A percentile compares a stretch with the other conserved stretches of the same genome.
These are phyloP conservation scores for Troilus luridus DNA, from an alignment of 2,888 invertebrate species.

Conservation along the genomic window DNA sequence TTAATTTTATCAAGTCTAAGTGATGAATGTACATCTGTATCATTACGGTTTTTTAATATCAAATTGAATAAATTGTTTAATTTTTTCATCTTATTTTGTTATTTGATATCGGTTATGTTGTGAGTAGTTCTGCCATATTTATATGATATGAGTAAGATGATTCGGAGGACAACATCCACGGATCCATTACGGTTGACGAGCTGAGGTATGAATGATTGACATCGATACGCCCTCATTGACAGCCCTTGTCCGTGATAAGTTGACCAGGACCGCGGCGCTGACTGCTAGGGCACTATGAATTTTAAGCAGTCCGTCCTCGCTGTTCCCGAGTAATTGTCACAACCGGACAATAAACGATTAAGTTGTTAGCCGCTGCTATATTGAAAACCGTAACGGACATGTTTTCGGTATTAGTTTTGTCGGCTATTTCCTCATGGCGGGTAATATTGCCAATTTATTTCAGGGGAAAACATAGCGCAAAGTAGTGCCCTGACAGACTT, in stretches of 20 bases:
- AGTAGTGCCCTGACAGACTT: conserved; percentile 4
- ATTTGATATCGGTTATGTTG: too few relatives aligned
- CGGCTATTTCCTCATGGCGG: not conserved
- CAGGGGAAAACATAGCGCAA: not conserved
- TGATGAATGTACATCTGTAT: too few relatives aligned
- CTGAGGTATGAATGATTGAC: not conserved
- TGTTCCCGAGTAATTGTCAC: not conserved
- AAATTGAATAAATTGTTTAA: too few relatives aligned
- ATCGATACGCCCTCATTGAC: not conserved
- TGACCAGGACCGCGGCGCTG: not conserved
- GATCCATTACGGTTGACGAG: not conserved
- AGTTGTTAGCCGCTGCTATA: conserved; percentile 29
- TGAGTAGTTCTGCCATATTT: too few relatives aligned
- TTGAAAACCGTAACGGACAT: conserved; percentile 29
- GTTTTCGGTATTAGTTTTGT: conserved; percentile 27
- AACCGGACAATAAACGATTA: conserved; percentile 12
- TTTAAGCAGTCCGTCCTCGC: not conserved
- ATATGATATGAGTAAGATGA: too few relatives aligned
- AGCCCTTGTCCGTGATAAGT: not conserved
- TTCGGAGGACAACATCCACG: too few relatives aligned
- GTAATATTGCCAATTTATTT: conserved; percentile 39
- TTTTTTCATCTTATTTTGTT: too few relatives aligned
- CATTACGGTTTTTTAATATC: too few relatives aligned
- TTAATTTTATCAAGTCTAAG: too few relatives aligned
- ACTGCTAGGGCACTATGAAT: not conserved